Conservation (phyloP, 2,113 vertebrate genomes). For the Tachuris rubrigastra region DNA sequence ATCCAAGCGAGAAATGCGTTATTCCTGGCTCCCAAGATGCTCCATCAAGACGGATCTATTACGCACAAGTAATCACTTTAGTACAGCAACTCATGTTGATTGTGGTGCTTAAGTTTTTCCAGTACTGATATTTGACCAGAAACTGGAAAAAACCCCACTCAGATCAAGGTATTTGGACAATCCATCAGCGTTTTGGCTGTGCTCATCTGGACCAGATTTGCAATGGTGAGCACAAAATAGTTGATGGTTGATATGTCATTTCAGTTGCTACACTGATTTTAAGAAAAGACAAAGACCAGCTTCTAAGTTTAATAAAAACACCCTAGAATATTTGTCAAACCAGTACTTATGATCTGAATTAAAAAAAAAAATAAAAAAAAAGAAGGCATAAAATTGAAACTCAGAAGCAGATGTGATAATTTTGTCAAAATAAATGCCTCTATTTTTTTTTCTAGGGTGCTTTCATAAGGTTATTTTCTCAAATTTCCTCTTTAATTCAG, state of each 20-base stretch:
- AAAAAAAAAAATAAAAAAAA: too few relatives aligned
- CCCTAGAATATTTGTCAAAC: constrained; percentile 17
- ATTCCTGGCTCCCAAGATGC: background rate
- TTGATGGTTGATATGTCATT: background rate
- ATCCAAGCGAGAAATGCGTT: background rate
- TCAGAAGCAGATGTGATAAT: constrained; percentile 44
- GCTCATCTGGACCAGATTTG: constrained; percentile 56
- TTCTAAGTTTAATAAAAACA: background rate
- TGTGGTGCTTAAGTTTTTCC: constrained; percentile 24
- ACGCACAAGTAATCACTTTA: background rate
- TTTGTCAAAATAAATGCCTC: constrained; percentile 38
- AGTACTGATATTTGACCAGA: constrained; percentile 35
- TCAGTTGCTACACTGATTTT: background rate
- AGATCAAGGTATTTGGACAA: constrained; percentile 31
- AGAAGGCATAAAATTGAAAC: background rate
- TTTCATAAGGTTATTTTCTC: constrained; percentile 48
- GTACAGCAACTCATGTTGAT: constrained; percentile 26
- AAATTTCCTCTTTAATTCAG: constrained; percentile 55
- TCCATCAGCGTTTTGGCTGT: constrained; percentile 12
- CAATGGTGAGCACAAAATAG: background rate
- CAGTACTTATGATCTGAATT: background rate
- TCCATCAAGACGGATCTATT: background rate
- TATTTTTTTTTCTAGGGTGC: constrained; percentile 25
- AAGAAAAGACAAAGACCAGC: background rate
- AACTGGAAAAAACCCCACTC: constrained; percentile 23